phyloP scores from a whole-genome alignment of 2,113 vertebrate genomes.

The Notiomystis cincta region DNA sequence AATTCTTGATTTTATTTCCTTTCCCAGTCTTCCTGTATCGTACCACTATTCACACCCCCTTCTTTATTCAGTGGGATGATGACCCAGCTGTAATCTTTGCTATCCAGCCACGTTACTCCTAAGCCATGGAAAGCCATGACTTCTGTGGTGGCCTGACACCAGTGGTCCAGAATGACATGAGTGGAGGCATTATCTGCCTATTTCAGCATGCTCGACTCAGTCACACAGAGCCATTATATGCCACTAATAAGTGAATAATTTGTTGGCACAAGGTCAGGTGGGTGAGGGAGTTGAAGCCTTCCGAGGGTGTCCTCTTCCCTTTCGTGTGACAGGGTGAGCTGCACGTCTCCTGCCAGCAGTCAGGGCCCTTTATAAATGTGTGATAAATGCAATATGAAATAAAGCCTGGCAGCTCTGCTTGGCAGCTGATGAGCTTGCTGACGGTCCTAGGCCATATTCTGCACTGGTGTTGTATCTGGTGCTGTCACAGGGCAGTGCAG shows the following conservation, averaged over 20 bases:
- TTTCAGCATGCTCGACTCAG: neutral
- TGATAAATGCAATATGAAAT: neutral
- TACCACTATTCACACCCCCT: accelerated
- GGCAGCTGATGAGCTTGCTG: neutral
- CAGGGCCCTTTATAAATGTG: neutral
- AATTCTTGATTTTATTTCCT: neutral
- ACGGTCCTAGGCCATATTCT: neutral
- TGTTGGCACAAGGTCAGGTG: neutral
- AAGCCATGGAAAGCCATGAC: neutral
- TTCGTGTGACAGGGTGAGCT: neutral
- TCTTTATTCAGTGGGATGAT: neutral
- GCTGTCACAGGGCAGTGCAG: neutral
- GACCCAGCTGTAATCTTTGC: neutral
- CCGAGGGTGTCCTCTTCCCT: neutral
- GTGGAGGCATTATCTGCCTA: neutral
- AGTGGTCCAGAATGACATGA: neutral
- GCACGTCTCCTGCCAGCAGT: neutral
- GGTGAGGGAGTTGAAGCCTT: neutral
- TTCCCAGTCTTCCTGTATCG: neutral
- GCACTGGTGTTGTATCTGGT: neutral
- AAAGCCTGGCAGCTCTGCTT: neutral
- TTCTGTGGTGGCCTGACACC: neutral
- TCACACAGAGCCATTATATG: neutral
- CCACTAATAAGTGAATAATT: neutral
- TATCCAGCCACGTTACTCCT: neutral